A percentile compares a stretch with the other conserved stretches of the same genome.
Conservation (phyloP, 1,140 invertebrate species). For the Orius laevigatus region DNA sequence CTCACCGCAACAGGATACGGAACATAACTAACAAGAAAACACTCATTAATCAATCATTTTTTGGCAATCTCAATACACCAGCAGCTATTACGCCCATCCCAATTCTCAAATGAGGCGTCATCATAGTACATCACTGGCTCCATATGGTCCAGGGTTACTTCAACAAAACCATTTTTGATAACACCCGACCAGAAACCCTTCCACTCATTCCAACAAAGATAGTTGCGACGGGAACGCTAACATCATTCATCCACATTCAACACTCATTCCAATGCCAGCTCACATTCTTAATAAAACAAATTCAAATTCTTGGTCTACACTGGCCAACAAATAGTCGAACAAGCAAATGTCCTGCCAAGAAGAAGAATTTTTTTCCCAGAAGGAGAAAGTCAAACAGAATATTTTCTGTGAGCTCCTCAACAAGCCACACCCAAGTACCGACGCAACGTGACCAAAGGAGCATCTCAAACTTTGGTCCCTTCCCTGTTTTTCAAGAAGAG, state of each 20-base stretch:
- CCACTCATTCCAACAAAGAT: constrained; percentile 95
- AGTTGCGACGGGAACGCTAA: constrained; percentile 89
- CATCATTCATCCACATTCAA: too few species aligned
- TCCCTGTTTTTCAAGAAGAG: constrained; percentile 94
- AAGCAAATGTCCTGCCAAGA: constrained; percentile 86
- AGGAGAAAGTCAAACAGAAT: constrained; percentile 97
- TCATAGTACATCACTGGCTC: constrained; percentile 86
- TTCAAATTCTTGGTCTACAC: constrained; percentile 28
- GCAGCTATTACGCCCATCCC: constrained; percentile 97
- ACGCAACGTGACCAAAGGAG: constrained; percentile 97
- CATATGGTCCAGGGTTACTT: constrained; percentile 94
- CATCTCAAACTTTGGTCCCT: constrained; percentile 97
- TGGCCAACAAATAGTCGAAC: constrained; percentile 94
- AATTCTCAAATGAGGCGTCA: constrained; percentile 85
- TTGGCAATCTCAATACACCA: constrained; percentile 39
- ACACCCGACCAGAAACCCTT: constrained; percentile 87
- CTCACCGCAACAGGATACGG: constrained; percentile 93
- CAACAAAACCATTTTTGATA: constrained; percentile 99
- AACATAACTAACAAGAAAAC: constrained; percentile 56
- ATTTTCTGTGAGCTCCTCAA: constrained; percentile 95
- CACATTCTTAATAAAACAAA: constrained; percentile 4
- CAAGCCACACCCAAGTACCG: constrained; percentile 96
- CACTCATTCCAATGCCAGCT: too few species aligned
- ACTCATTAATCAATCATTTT: background rate
- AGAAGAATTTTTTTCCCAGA: constrained; percentile 91